Evolutionary conservation across 2,888 invertebrate genomes (phyloP).

Genomic region (Eristalis arbustorum): DNA sequence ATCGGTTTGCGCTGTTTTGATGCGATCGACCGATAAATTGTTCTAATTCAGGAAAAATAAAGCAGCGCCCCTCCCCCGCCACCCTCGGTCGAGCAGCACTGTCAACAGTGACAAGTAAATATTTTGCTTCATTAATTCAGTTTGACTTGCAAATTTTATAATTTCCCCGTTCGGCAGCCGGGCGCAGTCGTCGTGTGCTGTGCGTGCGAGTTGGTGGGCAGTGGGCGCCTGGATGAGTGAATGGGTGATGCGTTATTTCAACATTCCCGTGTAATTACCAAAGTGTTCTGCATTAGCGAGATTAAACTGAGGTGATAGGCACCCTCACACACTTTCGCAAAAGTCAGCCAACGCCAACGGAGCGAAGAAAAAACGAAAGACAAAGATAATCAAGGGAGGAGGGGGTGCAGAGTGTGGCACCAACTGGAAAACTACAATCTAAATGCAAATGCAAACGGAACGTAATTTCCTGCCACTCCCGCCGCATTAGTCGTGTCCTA

Average conservation of each 20-base stretch:
- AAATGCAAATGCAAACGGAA: conserved; percentile 67
- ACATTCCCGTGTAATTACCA: conserved; percentile 50
- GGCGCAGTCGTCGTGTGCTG: background rate
- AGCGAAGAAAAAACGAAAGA: background rate
- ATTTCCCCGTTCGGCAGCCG: background rate
- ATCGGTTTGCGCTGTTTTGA: background rate
- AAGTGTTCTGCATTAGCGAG: conserved; percentile 61
- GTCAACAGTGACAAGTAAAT: conserved; percentile 5
- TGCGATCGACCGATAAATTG: background rate
- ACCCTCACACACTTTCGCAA: conserved; percentile 5
- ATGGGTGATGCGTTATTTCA: conserved; percentile 9
- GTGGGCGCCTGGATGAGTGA: background rate
- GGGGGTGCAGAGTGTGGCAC: background rate
- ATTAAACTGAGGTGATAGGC: conserved; percentile 44
- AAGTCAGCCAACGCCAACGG: background rate
- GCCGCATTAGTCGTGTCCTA: conserved; percentile 60
- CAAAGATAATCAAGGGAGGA: background rate
- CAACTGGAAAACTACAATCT: conserved; percentile 44
- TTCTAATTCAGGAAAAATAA: background rate
- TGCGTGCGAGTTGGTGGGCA: background rate
- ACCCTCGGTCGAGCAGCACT: background rate
- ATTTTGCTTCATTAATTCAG: conserved; percentile 19
- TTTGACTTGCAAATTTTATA: conserved; percentile 7
- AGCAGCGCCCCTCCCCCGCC: background rate
- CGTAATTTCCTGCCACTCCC: conserved; percentile 64